A percentile compares a stretch with the other conserved stretches of the same genome.
Evolutionary conservation across 2,113 vertebrate genomes (phyloP).

Genomic region (Dascyllus trimaculatus): DNA sequence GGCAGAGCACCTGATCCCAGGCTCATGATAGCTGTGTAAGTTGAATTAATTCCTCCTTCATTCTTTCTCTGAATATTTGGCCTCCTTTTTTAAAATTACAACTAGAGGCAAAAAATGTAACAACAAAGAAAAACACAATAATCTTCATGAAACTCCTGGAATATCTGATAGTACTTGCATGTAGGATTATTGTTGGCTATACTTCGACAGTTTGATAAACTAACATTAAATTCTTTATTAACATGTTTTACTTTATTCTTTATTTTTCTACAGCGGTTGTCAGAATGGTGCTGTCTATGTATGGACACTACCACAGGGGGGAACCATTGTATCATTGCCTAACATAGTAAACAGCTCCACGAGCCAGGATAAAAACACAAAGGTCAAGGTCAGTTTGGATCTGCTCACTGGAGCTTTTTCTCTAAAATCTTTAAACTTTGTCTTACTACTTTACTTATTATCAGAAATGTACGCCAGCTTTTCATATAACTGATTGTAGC

Average conservation of each 20-base stretch:
- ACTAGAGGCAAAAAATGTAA: too few relatives aligned
- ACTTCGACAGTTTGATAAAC: too few relatives aligned
- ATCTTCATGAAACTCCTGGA: too few relatives aligned
- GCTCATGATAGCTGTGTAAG: slow-evolving; percentile 87
- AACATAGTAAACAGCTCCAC: slow-evolving; percentile 71
- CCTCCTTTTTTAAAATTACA: background rate
- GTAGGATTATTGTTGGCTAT: background rate
- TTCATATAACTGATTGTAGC: background rate
- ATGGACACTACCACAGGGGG: slow-evolving; percentile 87
- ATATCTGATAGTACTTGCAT: background rate
- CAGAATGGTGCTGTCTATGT: slow-evolving; percentile 88
- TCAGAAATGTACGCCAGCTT: background rate
- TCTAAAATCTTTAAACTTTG: background rate
- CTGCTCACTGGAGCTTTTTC: background rate
- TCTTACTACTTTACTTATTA: background rate
- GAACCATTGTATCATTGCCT: slow-evolving; percentile 76
- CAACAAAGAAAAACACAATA: too few relatives aligned
- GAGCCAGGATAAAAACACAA: slow-evolving; percentile 71
- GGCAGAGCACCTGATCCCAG: slow-evolving; percentile 80
- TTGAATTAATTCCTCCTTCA: slow-evolving; percentile 29
- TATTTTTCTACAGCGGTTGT: slow-evolving; percentile 79
- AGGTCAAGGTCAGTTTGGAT: slow-evolving; percentile 75
- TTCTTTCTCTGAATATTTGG: background rate
- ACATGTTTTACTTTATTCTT: background rate
- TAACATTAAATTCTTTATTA: background rate